Base-by-base conservation (phyloP, 1,140 invertebrate species). In the Lordiphosa stackelbergi region DNA sequence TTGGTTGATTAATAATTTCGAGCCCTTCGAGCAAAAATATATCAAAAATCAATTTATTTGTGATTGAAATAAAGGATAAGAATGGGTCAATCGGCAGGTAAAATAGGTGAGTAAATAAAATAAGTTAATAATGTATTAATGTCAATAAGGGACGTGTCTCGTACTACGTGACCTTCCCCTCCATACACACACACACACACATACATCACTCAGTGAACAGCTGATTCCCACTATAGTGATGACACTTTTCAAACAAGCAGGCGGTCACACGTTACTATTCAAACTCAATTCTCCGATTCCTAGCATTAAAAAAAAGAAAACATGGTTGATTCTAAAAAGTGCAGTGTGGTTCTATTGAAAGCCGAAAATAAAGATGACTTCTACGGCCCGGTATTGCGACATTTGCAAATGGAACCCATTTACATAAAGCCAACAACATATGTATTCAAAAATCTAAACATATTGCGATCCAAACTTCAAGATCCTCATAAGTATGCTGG, bases 1-100 rank as follows among this genome's bases (percentile, higher is more conserved):
- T 48, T 60, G 56, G 16, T 45, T 9, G 28, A 46, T 36, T 43
- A 55, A 35, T 16, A 1, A 16, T 16, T 13, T 54, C 40, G 62
- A 65, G 62, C 62, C 62, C 55, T 66, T 34, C 11, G 22, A 49
- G 35, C 60, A 68, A 16, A 49, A 12, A 43, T 38, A 38, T 46
- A 16, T 31, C 11, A 12, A 46, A 11, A 51, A 13, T 52, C 36
- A 54, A 64, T 63, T 66, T 60, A 53, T 42, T 37, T 45, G 34
- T 35, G 42, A 35, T 73, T 10, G 11, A 13, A 35, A 13, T 36
- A 9, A 49, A n/a, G 10, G 40, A 16, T 54, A 73, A 53, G 53
- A 38, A 85, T 86, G 84, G 84, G 84, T 46, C 84, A 86, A 60
- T 85, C 84, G 70, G 85, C 85, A 36, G 49, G 85, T 60, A 86